phyloP scores from a whole-genome alignment of 1,140 invertebrate genomes.

The Chrysoperla carnea region DNA sequence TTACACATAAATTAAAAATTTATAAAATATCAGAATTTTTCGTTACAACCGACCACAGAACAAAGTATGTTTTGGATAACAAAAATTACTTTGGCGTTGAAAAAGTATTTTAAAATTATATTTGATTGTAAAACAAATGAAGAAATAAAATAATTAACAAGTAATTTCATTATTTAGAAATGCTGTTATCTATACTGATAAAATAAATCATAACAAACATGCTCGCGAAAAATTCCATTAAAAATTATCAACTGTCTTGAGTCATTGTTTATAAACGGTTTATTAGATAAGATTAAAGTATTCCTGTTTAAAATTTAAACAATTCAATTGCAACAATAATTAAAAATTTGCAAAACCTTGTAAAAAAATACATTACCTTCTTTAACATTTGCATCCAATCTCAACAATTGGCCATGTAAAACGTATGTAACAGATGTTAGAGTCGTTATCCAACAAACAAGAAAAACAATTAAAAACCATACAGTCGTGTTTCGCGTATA shows the following conservation, averaged over 20 bases:
- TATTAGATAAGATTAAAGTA: not conserved
- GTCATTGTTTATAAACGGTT: not conserved
- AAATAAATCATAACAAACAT: not conserved
- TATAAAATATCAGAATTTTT: too few relatives aligned
- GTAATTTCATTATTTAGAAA: too few relatives aligned
- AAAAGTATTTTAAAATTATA: too few relatives aligned
- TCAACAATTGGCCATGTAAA: conserved; percentile 8
- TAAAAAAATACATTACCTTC: conserved; percentile 4
- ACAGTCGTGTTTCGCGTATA: conserved; percentile 5
- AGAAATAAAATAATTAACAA: too few relatives aligned
- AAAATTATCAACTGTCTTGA: not conserved
- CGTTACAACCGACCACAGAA: too few relatives aligned
- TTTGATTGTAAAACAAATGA: too few relatives aligned
- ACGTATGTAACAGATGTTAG: conserved; percentile 10
- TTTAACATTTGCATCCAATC: conserved; percentile 8
- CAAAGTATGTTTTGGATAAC: too few relatives aligned
- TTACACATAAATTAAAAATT: too few relatives aligned
- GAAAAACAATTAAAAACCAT: conserved; percentile 4
- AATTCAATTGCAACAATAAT: not conserved
- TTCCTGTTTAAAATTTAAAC: not conserved
- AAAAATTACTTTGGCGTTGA: too few relatives aligned
- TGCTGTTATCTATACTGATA: too few relatives aligned
- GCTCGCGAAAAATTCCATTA: not conserved
- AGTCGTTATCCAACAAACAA: conserved; percentile 11
- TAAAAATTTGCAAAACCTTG: not conserved